phyloP scores from a whole-genome alignment of 1,140 invertebrate genomes.

The Orchesella cincta region DNA sequence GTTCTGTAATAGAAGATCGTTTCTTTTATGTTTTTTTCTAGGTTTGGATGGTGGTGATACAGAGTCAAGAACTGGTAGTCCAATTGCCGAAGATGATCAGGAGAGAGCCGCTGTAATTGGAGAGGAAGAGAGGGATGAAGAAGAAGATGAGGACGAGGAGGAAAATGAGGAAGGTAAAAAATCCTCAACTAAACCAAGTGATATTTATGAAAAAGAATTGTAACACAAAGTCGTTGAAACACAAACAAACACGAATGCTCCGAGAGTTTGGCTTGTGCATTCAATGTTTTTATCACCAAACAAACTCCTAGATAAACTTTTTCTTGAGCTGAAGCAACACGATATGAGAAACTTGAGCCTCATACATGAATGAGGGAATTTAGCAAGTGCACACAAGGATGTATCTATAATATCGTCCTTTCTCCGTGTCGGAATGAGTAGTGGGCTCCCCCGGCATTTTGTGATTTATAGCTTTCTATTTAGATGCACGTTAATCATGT shows the following conservation, averaged over 20 bases:
- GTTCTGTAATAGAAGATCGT: no score
- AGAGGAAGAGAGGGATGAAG: constrained; percentile 36
- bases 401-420: not conserved
- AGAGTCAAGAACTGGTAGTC: not conserved
- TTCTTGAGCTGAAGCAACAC: no score
- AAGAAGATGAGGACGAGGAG: constrained; percentile 54
- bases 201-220: no score
- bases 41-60: not conserved
- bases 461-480: constrained; percentile 43
- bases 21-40: not conserved
- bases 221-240: no score
- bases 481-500: constrained; percentile 42
- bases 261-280: no score
- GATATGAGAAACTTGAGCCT: no score
- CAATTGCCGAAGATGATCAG: constrained; percentile 17
- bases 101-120: constrained; percentile 18
- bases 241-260: no score
- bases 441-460: constrained; percentile 5
- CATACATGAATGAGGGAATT: no score
- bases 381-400: no score
- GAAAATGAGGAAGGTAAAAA: constrained; percentile 35
- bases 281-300: no score
- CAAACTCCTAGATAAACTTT: no score
- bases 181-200: no score
- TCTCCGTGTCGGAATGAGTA: not conserved